Conservation (phyloP, 2,888 invertebrate genomes). For the Brachyptera putata region DNA sequence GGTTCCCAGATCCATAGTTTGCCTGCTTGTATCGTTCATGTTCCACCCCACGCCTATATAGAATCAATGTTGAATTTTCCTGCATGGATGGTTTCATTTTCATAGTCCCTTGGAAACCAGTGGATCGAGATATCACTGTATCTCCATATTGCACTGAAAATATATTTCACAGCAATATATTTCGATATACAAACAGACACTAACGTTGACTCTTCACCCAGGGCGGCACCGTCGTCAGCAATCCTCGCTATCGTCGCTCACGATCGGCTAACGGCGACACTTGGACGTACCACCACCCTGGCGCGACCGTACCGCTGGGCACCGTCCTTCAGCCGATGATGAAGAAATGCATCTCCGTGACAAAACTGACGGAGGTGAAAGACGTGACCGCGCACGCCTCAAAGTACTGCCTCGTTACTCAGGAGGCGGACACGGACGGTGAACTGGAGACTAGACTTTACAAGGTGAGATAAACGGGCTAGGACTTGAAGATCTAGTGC, state of each 20-base stretch:
- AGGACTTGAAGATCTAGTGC: neutral
- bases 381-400: slow-evolving; percentile 65
- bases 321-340: slow-evolving; percentile 86
- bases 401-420: slow-evolving; percentile 90
- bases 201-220: too few species aligned
- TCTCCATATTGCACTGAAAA: too few species aligned
- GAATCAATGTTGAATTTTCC: too few species aligned
- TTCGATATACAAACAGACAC: too few species aligned
- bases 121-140: too few species aligned
- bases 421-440: slow-evolving; percentile 87
- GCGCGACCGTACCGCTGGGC: slow-evolving; percentile 73
- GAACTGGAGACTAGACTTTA: slow-evolving; percentile 89
- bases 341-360: slow-evolving; percentile 75
- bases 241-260: slow-evolving; percentile 72
- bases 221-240: slow-evolving; percentile 39
- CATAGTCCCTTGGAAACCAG: too few species aligned
- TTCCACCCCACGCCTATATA: too few species aligned
- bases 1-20: too few species aligned
- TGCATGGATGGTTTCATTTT: too few species aligned
- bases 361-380: slow-evolving; percentile 73
- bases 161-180: too few species aligned
- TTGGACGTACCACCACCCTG: slow-evolving; percentile 89
- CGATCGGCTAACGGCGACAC: slow-evolving; percentile 68
- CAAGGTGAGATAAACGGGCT: slow-evolving; percentile 70
- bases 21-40: too few species aligned